Evolutionary conservation across 1,140 invertebrate genomes (phyloP).

Genomic region (Hetaerina americana): DNA sequence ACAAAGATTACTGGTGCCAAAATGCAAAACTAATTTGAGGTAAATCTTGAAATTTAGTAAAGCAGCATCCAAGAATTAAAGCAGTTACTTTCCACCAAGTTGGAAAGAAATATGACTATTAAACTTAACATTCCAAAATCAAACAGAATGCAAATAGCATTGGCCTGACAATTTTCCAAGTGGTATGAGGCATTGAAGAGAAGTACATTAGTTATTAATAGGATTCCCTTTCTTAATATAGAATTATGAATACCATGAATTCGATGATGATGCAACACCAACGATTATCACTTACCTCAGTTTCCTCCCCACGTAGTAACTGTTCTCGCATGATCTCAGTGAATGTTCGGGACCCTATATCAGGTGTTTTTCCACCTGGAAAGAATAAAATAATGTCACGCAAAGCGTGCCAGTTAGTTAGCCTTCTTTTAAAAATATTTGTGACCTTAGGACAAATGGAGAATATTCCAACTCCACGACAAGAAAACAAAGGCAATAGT

Average conservation of each 20-base stretch:
- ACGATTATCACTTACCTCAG: slow-evolving; percentile 44
- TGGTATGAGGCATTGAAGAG: too few species aligned
- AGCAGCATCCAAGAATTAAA: too few species aligned
- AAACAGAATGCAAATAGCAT: too few species aligned
- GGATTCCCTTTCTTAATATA: too few species aligned
- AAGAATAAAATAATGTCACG: slow-evolving; percentile 26
- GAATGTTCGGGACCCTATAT: slow-evolving; percentile 84
- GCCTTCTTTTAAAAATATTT: slow-evolving; percentile 1
- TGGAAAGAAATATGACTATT: too few species aligned
- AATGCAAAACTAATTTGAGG: too few species aligned
- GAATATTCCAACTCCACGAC: not conserved
- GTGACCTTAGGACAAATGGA: not conserved
- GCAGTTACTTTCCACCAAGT: too few species aligned
- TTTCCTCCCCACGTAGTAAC: slow-evolving; percentile 74
- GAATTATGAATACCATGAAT: not conserved
- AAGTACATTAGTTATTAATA: too few species aligned
- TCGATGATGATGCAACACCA: not conserved
- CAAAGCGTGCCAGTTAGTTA: slow-evolving; percentile 10
- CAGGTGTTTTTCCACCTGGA: slow-evolving; percentile 96
- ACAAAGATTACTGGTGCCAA: too few species aligned
- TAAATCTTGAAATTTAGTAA: too few species aligned
- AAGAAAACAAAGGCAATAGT: not conserved
- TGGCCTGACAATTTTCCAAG: too few species aligned
- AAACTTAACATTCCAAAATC: too few species aligned
- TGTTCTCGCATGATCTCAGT: slow-evolving; percentile 97